These are phyloP conservation scores for Mustela nigripes DNA, from an alignment of 2,113 vertebrate species.

Conservation along the genomic window DNA sequence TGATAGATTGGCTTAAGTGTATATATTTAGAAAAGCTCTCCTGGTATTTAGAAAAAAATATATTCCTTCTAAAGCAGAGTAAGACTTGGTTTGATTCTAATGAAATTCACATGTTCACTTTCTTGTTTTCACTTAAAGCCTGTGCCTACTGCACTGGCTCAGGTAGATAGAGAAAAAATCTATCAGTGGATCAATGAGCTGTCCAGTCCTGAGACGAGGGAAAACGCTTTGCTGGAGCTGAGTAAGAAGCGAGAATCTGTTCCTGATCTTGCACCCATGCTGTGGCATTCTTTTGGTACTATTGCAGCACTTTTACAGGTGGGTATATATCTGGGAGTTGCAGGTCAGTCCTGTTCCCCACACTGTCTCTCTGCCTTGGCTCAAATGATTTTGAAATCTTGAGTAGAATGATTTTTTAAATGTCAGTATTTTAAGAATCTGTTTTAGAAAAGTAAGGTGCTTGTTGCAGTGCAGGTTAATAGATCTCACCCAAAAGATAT, in stretches of 20 bases:
- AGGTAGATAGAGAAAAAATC: conserved; percentile 98
- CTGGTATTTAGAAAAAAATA: conserved; percentile 45
- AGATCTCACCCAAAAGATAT: conserved; percentile 1
- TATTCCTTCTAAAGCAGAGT: not conserved
- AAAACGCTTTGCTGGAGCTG: conserved; percentile 97
- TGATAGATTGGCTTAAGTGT: conserved; percentile 33
- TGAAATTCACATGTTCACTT: conserved; percentile 60
- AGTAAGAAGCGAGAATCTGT: conserved; percentile 99
- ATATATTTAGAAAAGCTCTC: not conserved
- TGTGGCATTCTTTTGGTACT: conserved; percentile 98
- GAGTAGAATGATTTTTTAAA: conserved; percentile 49
- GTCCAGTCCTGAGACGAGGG: conserved; percentile 97
- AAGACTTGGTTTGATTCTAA: conserved; percentile 54
- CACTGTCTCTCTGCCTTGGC: conserved; percentile 31
- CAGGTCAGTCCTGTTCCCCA: conserved; percentile 19
- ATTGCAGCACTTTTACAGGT: conserved; percentile 98
- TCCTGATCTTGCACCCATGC: conserved; percentile 97
- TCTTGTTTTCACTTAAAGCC: conserved; percentile 88
- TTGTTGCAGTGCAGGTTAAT: conserved; percentile 51
- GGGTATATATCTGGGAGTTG: conserved; percentile 48
- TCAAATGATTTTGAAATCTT: conserved; percentile 58
- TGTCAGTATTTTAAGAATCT: conserved; percentile 16
- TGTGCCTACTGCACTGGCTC: conserved; percentile 96
- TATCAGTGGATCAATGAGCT: conserved; percentile 99
- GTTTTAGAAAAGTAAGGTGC: conserved; percentile 24